A percentile compares a stretch with the other conserved stretches of the same genome.
phyloP scores from a whole-genome alignment of 2,113 vertebrate species.

The Cottus gobio region DNA sequence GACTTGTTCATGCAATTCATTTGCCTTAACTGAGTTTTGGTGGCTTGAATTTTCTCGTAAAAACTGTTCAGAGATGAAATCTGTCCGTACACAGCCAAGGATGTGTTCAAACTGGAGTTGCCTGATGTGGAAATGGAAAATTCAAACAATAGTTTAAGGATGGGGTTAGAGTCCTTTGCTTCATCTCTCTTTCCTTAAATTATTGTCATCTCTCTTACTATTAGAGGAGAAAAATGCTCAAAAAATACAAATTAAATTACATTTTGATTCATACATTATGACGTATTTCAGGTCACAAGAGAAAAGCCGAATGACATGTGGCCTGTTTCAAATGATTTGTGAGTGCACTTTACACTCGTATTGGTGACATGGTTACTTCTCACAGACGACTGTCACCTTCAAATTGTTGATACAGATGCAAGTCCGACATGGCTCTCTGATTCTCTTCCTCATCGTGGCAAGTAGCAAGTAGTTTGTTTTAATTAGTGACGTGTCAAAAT shows the following conservation, averaged over 20 bases:
- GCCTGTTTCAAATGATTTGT: background rate
- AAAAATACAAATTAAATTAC: background rate
- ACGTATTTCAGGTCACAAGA: too few species aligned
- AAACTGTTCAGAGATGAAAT: background rate
- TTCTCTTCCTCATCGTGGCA: background rate
- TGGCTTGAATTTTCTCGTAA: background rate
- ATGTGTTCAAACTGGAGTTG: background rate
- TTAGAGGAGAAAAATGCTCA: background rate
- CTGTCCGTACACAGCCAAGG: background rate
- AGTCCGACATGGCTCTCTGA: background rate
- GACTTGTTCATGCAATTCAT: background rate
- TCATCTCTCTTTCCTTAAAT: background rate
- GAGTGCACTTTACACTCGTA: background rate
- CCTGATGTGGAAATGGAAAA: background rate
- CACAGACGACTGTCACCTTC: background rate
- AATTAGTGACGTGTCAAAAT: background rate
- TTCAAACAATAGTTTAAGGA: background rate
- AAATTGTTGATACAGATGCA: background rate
- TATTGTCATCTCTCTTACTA: background rate
- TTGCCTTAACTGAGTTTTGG: background rate
- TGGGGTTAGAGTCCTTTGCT: background rate
- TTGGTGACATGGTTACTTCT: too few species aligned
- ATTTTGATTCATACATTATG: too few species aligned
- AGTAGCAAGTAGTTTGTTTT: background rate
- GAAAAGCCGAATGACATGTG: background rate